phyloP scores from a whole-genome alignment of 2,888 invertebrate species.

The Diaprepes abbreviatus region DNA sequence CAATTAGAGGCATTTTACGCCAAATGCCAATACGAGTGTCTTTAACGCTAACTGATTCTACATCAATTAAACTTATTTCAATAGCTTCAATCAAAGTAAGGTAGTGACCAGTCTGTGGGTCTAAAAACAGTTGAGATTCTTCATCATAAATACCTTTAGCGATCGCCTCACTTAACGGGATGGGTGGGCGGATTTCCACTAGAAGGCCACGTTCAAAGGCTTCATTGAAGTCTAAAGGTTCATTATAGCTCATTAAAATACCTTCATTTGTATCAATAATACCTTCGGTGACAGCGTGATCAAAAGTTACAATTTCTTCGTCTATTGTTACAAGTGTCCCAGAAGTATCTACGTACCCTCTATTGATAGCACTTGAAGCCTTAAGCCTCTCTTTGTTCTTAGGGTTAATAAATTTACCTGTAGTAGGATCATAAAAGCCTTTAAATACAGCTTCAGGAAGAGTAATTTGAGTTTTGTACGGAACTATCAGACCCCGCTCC shows the following conservation, averaged over 20 bases:
- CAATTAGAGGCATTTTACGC: slow-evolving; percentile 82
- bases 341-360: slow-evolving; percentile 86
- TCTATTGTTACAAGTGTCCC: slow-evolving; percentile 88
- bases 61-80: slow-evolving; percentile 84
- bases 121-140: slow-evolving; percentile 84
- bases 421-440: slow-evolving; percentile 89
- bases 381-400: slow-evolving; percentile 84
- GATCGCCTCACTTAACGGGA: slow-evolving; percentile 86
- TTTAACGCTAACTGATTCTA: slow-evolving; percentile 85
- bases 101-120: slow-evolving; percentile 83
- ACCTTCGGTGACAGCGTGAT: slow-evolving; percentile 83
- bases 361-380: slow-evolving; percentile 86
- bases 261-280: slow-evolving; percentile 84
- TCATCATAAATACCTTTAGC: slow-evolving; percentile 86
- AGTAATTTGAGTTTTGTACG: slow-evolving; percentile 86
- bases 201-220: slow-evolving; percentile 88
- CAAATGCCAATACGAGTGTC: slow-evolving; percentile 83
- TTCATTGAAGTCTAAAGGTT: slow-evolving; percentile 82
- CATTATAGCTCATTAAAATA: slow-evolving; percentile 71
- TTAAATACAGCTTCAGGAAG: slow-evolving; percentile 92
- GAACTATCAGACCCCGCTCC: slow-evolving; percentile 84
- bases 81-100: slow-evolving; percentile 88
- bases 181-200: slow-evolving; percentile 84
- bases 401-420: slow-evolving; percentile 86
- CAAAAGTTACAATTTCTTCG: slow-evolving; percentile 86